A percentile compares a stretch with the other conserved stretches of the same genome.
These are phyloP conservation scores for Cantharis lateralis DNA, from an alignment of 2,888 invertebrate species.

Conservation along the genomic window DNA sequence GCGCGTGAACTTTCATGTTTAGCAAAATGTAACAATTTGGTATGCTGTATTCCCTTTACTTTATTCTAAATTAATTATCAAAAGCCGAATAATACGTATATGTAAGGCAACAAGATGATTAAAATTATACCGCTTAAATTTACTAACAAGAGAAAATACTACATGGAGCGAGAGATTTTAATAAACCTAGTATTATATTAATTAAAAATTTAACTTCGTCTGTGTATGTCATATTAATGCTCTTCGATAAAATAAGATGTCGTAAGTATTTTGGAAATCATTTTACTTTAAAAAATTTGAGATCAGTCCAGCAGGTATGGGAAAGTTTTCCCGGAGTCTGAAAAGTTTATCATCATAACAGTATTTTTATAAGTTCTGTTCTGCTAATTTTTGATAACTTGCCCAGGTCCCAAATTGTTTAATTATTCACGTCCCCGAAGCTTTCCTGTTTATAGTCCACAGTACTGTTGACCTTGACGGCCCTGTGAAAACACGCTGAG, in stretches of 20 bases:
- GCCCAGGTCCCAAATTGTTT: too few species aligned
- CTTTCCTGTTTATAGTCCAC: too few species aligned
- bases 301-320: too few species aligned
- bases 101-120: slow-evolving; percentile 15
- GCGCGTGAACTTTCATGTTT: slow-evolving; percentile 23
- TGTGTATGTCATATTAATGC: not conserved
- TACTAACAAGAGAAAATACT: not conserved
- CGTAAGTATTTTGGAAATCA: not conserved
- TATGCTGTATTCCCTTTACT: slow-evolving; percentile 26
- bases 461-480: too few species aligned
- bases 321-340: too few species aligned
- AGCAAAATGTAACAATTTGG: slow-evolving; percentile 24
- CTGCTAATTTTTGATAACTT: too few species aligned
- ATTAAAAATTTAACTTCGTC: not conserved
- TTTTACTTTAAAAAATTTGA: too few species aligned
- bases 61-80: slow-evolving; percentile 22
- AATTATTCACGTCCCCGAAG: too few species aligned
- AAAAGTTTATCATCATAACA: too few species aligned
- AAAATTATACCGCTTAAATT: slow-evolving; percentile 12
- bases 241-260: not conserved
- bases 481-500: too few species aligned
- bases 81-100: slow-evolving; percentile 21
- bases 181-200: not conserved
- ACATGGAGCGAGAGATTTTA: not conserved
- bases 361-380: too few species aligned